Evolutionary conservation across 2,113 vertebrate genomes (phyloP).

Genomic region (Gasterosteus aculeatus): DNA sequence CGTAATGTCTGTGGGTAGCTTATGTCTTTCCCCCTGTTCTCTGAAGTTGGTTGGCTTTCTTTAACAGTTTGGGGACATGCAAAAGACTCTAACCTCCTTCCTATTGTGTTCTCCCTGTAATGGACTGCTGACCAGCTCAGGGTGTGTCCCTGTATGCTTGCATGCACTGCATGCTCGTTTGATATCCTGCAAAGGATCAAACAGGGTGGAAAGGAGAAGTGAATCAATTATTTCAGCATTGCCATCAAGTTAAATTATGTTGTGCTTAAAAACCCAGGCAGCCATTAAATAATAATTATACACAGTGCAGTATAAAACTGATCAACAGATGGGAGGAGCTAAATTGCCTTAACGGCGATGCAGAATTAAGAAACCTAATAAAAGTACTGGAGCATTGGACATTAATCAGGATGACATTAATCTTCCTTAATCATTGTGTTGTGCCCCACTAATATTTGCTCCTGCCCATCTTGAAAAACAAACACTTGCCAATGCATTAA

Average conservation of each 20-base stretch:
- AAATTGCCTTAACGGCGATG: constrained; percentile 1
- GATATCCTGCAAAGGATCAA: neutral
- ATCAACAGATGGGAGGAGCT: constrained; percentile 10
- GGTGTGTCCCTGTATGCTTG: constrained; percentile 45
- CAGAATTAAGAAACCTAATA: neutral
- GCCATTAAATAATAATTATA: neutral
- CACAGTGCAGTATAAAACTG: constrained; percentile 3
- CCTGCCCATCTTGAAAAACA: neutral
- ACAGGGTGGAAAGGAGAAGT: constrained; percentile 4
- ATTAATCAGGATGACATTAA: no score
- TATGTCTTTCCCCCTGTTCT: neutral
- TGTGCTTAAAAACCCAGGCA: neutral
- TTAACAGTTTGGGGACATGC: constrained; percentile 31
- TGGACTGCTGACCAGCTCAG: constrained; percentile 3
- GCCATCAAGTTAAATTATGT: neutral
- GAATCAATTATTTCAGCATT: neutral
- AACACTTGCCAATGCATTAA: neutral
- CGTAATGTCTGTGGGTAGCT: neutral
- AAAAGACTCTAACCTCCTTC: constrained; percentile 31
- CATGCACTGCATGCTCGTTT: neutral
- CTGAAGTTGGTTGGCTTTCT: constrained; percentile 3
- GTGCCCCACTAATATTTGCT: neutral
- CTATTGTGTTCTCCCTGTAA: constrained; percentile 14
- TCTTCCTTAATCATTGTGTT: neutral
- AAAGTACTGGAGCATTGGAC: neutral